Evolutionary conservation across 2,797 vertebrate genomes (phyloP), one percentile per base, ranked within the genome.

Genomic region (Fundulus diaphanus): DNA sequence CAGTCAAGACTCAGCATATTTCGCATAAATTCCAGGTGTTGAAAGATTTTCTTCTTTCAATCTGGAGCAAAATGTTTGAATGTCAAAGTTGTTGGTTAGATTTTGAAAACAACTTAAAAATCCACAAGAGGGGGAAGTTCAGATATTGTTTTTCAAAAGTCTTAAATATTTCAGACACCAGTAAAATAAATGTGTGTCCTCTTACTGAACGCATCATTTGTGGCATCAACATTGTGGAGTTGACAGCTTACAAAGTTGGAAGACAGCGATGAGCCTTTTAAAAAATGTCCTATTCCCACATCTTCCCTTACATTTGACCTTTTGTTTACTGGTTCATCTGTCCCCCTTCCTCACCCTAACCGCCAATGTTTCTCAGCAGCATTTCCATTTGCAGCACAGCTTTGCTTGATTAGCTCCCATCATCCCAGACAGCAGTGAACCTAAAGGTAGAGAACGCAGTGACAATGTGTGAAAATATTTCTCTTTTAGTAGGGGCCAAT

Each of bases 321-420:
- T 57, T 74, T 78, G 22, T 67, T 35, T 13, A 35, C 56, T 42
- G 1, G 51, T 54, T 83, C 70, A 68, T 63, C 74, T 67, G 42
- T 59, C 66, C 54, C 46, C 56, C 9, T 4, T 16, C 51, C 27
- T 40, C 51, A 52, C 46, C 49, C 18, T 48, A 48, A 73, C 85
- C 80, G 77, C 86, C 73, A 85, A 79, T 46, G 74, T 49, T 82
- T 82, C 74, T 74, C 66, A 42, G 85, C 86, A 69, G 73, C 42
- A 74, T 82, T 79, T 77, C 71, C 54, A 29, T 72, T 57, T 1
- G 3, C 79, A 69, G 44, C 68, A 7, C 37, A n/a, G 70, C 70
- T 63, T 81, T 87, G 85, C 82, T 85, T 92, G 86, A 89, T 91
- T 90, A 91, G 76, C 82, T 85, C 86, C 87, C 87, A 88, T 91